Percentiles rank a stretch among this genome's conserved stretches.
phyloP scores from a whole-genome alignment of 2,113 vertebrate species.

The Nibea coibor region DNA sequence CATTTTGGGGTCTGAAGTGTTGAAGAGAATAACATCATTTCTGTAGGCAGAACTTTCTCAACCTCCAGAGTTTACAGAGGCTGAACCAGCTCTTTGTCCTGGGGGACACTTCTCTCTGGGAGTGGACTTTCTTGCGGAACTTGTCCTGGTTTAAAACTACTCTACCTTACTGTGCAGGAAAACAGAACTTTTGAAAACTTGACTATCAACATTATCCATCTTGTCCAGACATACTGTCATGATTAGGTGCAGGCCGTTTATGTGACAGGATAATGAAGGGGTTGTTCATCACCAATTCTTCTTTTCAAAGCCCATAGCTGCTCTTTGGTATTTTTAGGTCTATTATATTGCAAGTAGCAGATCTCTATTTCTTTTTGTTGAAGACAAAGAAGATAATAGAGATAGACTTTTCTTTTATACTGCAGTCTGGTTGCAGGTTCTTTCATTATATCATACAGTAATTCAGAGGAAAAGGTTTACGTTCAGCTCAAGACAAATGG shows the following conservation, averaged over 20 bases:
- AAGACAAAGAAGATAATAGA: neutral
- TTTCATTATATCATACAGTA: neutral
- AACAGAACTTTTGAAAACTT: conserved; percentile 56
- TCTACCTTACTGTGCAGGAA: conserved; percentile 24
- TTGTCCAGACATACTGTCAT: conserved; percentile 44
- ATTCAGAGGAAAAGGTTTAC: neutral
- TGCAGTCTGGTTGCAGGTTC: neutral
- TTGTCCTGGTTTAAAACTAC: conserved; percentile 60
- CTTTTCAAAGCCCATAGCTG: neutral
- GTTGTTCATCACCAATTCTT: conserved; percentile 30
- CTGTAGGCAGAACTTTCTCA: conserved; percentile 54
- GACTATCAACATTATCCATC: conserved; percentile 54
- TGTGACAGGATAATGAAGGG: conserved; percentile 36
- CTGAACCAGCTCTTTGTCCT: conserved; percentile 65
- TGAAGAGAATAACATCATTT: conserved; percentile 66
- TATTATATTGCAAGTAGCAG: conserved; percentile 7
- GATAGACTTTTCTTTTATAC: neutral
- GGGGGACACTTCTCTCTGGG: conserved; percentile 57
- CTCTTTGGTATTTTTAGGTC: conserved; percentile 2
- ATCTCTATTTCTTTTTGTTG: neutral
- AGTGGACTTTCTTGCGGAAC: conserved; percentile 51
- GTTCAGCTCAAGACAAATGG: neutral
- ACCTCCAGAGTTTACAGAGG: conserved; percentile 62
- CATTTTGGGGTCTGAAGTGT: conserved; percentile 66
- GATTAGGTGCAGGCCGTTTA: conserved; percentile 32